Conservation (phyloP, 2,888 invertebrate species). For the Liopterus haemorrhoidalis region DNA sequence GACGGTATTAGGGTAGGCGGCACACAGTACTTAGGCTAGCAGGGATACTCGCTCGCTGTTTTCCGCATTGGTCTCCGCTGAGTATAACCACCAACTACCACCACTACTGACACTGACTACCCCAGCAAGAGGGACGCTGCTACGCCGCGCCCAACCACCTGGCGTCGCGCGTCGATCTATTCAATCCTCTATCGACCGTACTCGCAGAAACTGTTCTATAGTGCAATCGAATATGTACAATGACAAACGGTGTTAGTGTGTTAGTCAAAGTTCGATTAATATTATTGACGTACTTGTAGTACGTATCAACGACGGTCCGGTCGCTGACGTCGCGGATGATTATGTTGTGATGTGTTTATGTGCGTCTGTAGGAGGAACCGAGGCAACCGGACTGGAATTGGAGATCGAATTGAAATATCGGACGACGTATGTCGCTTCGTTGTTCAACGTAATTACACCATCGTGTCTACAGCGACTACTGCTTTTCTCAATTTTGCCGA, state of each 20-base stretch:
- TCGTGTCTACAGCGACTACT: too few relatives aligned
- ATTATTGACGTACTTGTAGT: too few relatives aligned
- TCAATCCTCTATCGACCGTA: conserved; percentile 48
- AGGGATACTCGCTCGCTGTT: neutral
- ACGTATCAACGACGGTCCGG: too few relatives aligned
- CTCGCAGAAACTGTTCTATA: conserved; percentile 42
- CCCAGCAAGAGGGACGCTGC: conserved; percentile 38
- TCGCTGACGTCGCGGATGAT: too few relatives aligned
- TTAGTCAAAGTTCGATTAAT: conserved; percentile 17
- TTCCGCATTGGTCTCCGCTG: neutral
- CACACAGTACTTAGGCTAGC: neutral
- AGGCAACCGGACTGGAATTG: too few relatives aligned
- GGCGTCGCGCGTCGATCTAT: conserved; percentile 47
- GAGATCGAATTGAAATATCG: too few relatives aligned
- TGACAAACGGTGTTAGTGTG: conserved; percentile 25
- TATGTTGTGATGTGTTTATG: too few relatives aligned
- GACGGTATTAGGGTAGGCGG: neutral
- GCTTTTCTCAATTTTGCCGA: too few relatives aligned
- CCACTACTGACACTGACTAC: conserved; percentile 32
- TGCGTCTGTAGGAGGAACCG: too few relatives aligned
- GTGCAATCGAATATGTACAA: conserved; percentile 23
- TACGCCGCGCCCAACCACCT: conserved; percentile 46
- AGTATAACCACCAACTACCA: conserved; percentile 3
- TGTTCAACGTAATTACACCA: too few relatives aligned
- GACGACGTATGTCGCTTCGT: too few relatives aligned